A percentile compares a stretch with the other conserved stretches of the same genome.
Conservation (phyloP, 92 coral and sea anemone species). For the Muricea muricata region DNA sequence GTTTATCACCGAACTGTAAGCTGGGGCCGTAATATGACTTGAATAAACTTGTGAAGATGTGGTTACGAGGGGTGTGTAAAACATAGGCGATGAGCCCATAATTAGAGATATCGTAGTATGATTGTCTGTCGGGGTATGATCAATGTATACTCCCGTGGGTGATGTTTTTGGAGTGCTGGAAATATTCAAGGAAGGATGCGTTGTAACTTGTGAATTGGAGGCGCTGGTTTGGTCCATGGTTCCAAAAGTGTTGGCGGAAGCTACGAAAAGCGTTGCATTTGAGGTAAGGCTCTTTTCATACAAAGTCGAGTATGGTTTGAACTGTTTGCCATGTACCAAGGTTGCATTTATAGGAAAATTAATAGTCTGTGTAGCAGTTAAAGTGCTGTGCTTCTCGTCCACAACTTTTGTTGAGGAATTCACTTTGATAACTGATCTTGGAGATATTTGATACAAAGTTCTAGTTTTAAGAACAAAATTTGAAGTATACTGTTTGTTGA, state of each 20-base stretch:
- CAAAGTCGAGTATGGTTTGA: background rate
- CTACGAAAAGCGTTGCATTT: background rate
- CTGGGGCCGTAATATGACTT: no score
- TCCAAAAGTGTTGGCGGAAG: background rate
- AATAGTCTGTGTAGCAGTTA: background rate
- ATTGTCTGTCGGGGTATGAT: background rate
- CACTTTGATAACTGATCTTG: background rate
- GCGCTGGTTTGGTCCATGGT: background rate
- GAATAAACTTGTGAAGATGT: background rate
- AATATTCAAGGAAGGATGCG: background rate
- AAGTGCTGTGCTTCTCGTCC: no score
- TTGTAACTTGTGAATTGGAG: background rate
- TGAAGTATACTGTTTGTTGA: background rate
- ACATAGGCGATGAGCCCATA: no score
- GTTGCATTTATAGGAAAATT: background rate
- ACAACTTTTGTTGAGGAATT: background rate
- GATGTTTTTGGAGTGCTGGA: background rate
- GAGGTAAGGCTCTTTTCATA: background rate
- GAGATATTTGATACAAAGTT: no score
- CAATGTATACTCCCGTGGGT: background rate
- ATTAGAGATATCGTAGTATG: no score
- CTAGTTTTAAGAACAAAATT: no score
- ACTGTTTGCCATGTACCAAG: background rate
- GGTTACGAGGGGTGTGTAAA: no score
- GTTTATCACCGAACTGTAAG: background rate